A percentile compares a stretch with the other conserved stretches of the same genome.
phyloP scores from a whole-genome alignment of 2,888 invertebrate genomes.

The Heliconius charithonia region DNA sequence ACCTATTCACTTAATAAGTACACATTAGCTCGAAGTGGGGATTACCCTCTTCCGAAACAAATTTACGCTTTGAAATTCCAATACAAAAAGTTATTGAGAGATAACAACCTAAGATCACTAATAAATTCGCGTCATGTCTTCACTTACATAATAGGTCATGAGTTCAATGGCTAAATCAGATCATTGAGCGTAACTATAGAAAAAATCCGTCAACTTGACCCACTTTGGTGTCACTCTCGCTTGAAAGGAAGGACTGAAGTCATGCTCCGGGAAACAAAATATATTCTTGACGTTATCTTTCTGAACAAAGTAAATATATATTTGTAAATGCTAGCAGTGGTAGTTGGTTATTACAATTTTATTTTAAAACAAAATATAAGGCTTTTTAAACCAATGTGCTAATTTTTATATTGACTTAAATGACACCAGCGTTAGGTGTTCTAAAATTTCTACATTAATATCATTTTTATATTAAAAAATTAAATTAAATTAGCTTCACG shows the following conservation, averaged over 20 bases:
- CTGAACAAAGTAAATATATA: neutral
- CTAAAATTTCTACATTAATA: too few relatives aligned
- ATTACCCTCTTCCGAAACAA: neutral
- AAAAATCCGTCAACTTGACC: conserved; percentile 80
- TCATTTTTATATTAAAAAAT: too few relatives aligned
- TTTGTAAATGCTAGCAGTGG: neutral
- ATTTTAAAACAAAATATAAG: neutral
- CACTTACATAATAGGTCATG: conserved; percentile 62
- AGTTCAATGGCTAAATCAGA: conserved; percentile 75
- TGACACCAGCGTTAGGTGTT: too few relatives aligned
- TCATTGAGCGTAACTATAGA: conserved; percentile 68
- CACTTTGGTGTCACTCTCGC: conserved; percentile 67
- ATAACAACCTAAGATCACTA: conserved; percentile 18
- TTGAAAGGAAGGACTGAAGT: conserved; percentile 59
- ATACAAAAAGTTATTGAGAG: conserved; percentile 5
- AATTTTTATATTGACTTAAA: neutral
- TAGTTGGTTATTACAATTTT: neutral
- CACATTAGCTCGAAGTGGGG: neutral
- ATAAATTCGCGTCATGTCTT: conserved; percentile 45
- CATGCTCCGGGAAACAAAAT: conserved; percentile 12
- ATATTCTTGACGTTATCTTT: neutral
- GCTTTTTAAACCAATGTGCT: neutral
- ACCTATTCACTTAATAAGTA: neutral
- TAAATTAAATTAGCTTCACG: too few relatives aligned
- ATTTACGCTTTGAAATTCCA: neutral